phyloP scores from a whole-genome alignment of 2,797 vertebrate species.

The Channa striata region DNA sequence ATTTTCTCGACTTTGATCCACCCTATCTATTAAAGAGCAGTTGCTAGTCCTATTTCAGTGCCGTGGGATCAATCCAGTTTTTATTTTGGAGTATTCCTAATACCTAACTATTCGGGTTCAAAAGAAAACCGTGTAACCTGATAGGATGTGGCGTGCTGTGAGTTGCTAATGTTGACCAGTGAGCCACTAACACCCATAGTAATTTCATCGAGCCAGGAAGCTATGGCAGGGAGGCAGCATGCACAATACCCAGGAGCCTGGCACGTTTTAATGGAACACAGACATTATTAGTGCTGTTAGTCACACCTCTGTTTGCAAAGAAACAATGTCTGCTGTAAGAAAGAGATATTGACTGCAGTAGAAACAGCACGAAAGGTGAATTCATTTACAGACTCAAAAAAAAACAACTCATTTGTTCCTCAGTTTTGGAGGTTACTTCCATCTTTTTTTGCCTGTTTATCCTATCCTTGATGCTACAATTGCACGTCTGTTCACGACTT shows the following conservation, averaged over 20 bases:
- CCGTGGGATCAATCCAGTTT: too few species aligned
- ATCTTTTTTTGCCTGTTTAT: not conserved
- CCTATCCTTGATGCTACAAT: not conserved
- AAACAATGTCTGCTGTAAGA: too few species aligned
- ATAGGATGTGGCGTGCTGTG: constrained; percentile 26
- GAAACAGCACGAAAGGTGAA: constrained; percentile 1
- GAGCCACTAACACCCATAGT: constrained; percentile 28
- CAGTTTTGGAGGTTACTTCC: not conserved
- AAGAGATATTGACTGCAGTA: not conserved
- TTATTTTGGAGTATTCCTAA: not conserved
- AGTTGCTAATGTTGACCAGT: constrained; percentile 28
- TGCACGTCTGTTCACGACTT: not conserved
- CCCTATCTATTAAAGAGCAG: constrained; percentile 8
- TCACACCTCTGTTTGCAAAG: constrained; percentile 42
- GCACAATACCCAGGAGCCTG: constrained; percentile 26
- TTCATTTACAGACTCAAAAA: not conserved
- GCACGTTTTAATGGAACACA: constrained; percentile 22
- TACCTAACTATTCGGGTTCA: constrained; percentile 3
- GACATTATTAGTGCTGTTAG: constrained; percentile 32
- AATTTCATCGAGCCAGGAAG: constrained; percentile 11
- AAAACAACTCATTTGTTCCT: not conserved
- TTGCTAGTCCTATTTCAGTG: too few species aligned
- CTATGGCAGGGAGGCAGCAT: constrained; percentile 19
- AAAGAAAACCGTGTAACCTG: constrained; percentile 23
- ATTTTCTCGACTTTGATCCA: constrained; percentile 35